Conservation (phyloP, 2,797 vertebrate species). For the Melanotaenia parkinsoni region DNA sequence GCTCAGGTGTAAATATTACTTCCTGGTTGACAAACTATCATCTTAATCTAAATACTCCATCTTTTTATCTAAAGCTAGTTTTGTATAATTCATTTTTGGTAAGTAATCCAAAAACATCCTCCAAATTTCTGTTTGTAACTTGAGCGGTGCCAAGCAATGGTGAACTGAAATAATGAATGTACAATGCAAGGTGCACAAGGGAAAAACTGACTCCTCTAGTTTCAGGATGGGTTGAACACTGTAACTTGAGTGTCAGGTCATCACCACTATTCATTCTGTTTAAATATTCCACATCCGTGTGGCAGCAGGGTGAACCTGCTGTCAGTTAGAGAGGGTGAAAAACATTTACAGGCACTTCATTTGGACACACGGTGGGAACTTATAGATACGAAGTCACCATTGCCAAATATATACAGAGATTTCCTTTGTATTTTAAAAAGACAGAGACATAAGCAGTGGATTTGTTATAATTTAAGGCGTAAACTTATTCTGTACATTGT, state of each 20-base stretch:
- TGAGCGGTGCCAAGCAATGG: neutral
- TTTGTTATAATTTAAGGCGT: neutral
- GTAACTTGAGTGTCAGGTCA: conserved; percentile 45
- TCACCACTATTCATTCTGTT: conserved; percentile 48
- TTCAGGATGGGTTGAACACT: conserved; percentile 57
- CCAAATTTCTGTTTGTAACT: neutral
- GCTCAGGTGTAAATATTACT: neutral
- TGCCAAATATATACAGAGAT: neutral
- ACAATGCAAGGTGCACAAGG: neutral
- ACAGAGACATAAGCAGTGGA: neutral
- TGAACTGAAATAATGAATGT: neutral
- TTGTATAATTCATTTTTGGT: neutral
- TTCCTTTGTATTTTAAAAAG: conserved; percentile 2
- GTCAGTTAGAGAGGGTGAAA: conserved; percentile 61
- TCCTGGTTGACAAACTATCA: neutral
- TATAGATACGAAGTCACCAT: conserved; percentile 21
- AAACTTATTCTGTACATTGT: conserved; percentile 1
- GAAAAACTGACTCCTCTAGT: conserved; percentile 44
- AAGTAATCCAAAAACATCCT: neutral
- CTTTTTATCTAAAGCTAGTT: neutral
- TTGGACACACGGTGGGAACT: conserved; percentile 33
- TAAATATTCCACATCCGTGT: conserved; percentile 66
- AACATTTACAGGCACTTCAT: conserved; percentile 58
- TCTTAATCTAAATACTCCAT: neutral
- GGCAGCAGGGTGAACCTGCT: conserved; percentile 56